Base-by-base conservation (phyloP, 2,113 vertebrate species). In the Oreochromis niloticus region DNA sequence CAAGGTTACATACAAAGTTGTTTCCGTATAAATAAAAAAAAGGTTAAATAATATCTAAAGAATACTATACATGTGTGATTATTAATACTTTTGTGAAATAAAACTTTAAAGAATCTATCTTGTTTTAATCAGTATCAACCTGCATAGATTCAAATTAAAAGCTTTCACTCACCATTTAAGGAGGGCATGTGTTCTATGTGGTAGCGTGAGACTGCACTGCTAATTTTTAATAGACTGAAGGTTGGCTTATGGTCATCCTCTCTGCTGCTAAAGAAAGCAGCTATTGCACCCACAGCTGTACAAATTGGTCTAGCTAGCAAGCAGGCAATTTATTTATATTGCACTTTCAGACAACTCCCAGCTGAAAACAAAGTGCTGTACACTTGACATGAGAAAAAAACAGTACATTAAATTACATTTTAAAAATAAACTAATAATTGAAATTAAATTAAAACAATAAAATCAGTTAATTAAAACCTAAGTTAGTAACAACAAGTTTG, bases 71-170 rank as follows among this genome's bases (percentile, higher is more conserved):
- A 4, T 46, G 22, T 59, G 57, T 32, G 6, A 13, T 71, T 24
- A 6, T 73, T 46, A 16, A 73, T 73, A 43, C 13, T 43, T 41
- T 27, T 12, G 36, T 41, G 7, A 73, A 27, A 73, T 9, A 80
- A 39, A 24, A 56, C 36, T 13, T 22, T 14, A 6, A 41, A 48
- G 5, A 0, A 3, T 32, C 27, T 46, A 16, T 61, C 6, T 46
- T 43, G 22, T 16, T 46, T 46, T 73, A 71, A 71, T 14, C 7
- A 27, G 27, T 27, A 30, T 59, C 24, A 59, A 81, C 0, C 4
- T 30, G 0, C 17, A 16, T 50, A 10, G 0, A 24, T 55, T 27
- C 2, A 1, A 71, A 61, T 10, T 19, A n/a, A n/a, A n/a, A n/a
- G n/a, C n/a, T n/a, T n/a, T 4, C 12, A 43, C 63, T 68, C 63